Evolutionary conservation across 1,140 invertebrate genomes (phyloP).

Genomic region (Drosophila albomicans): DNA sequence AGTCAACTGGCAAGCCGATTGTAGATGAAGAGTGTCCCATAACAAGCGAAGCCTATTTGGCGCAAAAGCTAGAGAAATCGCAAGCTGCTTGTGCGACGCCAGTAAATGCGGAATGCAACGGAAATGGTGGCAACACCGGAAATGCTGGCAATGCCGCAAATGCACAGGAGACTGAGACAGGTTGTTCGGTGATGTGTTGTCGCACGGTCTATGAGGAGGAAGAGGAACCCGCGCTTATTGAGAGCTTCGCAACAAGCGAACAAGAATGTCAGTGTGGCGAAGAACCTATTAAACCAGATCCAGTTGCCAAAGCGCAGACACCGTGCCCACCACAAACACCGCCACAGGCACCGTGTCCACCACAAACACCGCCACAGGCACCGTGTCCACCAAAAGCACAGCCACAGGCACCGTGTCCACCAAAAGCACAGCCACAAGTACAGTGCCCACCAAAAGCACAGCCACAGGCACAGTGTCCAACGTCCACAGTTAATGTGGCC

Average conservation of each 20-base stretch:
- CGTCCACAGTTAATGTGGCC: not conserved
- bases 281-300: not conserved
- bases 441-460: not conserved
- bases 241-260: conserved; percentile 20
- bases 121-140: not conserved
- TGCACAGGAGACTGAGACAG: not conserved
- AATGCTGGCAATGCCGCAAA: not conserved
- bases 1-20: not conserved
- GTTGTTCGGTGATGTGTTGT: conserved; percentile 8
- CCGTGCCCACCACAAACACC: not conserved
- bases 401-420: not conserved
- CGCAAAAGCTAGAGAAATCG: not conserved
- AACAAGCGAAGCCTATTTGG: conserved; percentile 12
- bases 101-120: not conserved
- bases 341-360: not conserved
- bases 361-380: not conserved
- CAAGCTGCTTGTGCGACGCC: not conserved
- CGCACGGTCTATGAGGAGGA: conserved; percentile 8
- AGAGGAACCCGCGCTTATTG: not conserved
- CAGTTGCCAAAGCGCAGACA: no score
- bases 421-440: not conserved
- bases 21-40: not conserved
- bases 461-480: not conserved
- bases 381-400: not conserved
- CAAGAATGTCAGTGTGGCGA: not conserved